A percentile compares a stretch with the other conserved stretches of the same genome.
Evolutionary conservation across 2,888 invertebrate genomes (phyloP).

Genomic region (Leptothorax acervorum): DNA sequence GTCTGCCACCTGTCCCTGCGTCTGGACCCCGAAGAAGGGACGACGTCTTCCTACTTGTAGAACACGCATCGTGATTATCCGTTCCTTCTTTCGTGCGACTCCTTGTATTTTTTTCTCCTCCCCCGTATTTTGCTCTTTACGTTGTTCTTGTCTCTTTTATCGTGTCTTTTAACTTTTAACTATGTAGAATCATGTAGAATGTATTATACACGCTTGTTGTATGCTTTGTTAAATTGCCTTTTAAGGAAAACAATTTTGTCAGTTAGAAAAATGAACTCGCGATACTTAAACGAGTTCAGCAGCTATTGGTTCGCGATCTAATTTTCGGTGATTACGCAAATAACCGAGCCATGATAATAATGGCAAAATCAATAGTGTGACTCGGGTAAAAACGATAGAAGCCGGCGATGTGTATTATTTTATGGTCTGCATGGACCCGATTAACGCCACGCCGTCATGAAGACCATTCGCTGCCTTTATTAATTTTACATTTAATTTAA

Average conservation of each 20-base stretch:
- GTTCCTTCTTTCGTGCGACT: constrained; percentile 77
- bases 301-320: constrained; percentile 28
- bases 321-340: constrained; percentile 51
- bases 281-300: background rate
- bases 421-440: background rate
- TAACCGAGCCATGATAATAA: constrained; percentile 38
- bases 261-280: constrained; percentile 2
- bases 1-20: constrained; percentile 85
- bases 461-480: constrained; percentile 18
- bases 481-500: constrained; percentile 43
- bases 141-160: background rate
- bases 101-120: constrained; percentile 44
- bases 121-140: constrained; percentile 4
- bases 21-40: constrained; percentile 79
- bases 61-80: constrained; percentile 81
- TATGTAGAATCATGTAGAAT: background rate
- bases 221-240: background rate
- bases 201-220: background rate
- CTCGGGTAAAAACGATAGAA: background rate
- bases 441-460: constrained; percentile 5
- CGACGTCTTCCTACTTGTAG: constrained; percentile 83
- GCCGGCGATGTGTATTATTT: background rate
- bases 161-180: background rate
- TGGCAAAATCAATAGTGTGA: constrained; percentile 33
- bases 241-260: background rate